phyloP scores from a whole-genome alignment of 2,888 invertebrate genomes.

The Meteorus colon region DNA sequence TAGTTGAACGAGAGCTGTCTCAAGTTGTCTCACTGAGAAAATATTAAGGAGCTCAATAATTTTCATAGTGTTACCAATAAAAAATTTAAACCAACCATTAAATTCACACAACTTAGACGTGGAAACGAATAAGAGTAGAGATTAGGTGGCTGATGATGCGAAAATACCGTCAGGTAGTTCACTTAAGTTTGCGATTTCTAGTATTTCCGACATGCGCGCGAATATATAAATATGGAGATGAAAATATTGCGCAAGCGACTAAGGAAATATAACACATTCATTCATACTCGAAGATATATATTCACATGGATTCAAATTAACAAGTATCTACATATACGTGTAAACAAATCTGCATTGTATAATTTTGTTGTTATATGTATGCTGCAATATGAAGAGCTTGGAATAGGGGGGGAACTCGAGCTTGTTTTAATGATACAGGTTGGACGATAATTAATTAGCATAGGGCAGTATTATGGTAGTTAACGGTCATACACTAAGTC shows the following conservation, averaged over 20 bases:
- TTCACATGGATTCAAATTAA: no score
- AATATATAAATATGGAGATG: slow-evolving; percentile 5
- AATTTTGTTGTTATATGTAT: neutral
- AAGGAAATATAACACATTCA: slow-evolving; percentile 17
- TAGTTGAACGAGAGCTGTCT: no score
- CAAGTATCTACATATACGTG: no score
- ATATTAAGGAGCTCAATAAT: no score
- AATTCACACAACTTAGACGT: no score
- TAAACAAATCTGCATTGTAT: neutral
- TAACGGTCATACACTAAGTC: slow-evolving; percentile 29
- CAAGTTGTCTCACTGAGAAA: no score
- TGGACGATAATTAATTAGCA: slow-evolving; percentile 52
- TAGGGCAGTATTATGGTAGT: slow-evolving; percentile 48
- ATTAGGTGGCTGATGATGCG: neutral
- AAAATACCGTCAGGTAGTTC: neutral
- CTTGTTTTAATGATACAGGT: slow-evolving; percentile 48
- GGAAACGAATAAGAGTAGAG: no score
- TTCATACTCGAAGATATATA: neutral
- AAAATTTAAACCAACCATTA: no score
- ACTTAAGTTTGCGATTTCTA: neutral
- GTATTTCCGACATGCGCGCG: slow-evolving; percentile 4
- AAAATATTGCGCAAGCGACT: neutral
- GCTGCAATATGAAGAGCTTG: slow-evolving; percentile 25
- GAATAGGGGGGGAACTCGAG: slow-evolving; percentile 1
- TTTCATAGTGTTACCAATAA: no score